These are phyloP conservation scores for Acrobasis suavella DNA, from an alignment of 2,888 invertebrate species.

Conservation along the genomic window DNA sequence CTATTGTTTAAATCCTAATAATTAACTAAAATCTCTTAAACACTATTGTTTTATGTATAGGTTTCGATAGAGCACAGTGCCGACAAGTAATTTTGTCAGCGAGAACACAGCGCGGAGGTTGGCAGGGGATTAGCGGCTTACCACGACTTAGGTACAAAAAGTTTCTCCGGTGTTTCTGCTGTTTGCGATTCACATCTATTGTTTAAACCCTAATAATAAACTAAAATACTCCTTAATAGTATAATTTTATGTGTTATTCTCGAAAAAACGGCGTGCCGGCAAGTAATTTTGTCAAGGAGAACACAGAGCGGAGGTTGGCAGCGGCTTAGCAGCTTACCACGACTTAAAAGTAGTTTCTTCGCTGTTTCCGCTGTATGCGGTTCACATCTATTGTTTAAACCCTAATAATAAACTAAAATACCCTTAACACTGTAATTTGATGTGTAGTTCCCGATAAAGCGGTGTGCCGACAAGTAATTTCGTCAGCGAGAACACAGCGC, in stretches of 20 bases:
- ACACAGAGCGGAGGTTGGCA: conserved; percentile 2
- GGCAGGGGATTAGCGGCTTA: too few species aligned
- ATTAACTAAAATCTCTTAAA: too few species aligned
- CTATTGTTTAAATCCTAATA: not conserved
- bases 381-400: not conserved
- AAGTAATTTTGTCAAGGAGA: conserved; percentile 12
- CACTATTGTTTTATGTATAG: too few species aligned
- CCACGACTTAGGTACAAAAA: too few species aligned
- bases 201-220: not conserved
- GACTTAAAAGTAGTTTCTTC: conserved; percentile 13
- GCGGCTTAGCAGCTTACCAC: conserved; percentile 17
- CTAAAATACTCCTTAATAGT: not conserved
- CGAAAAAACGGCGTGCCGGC: not conserved
- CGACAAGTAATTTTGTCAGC: too few species aligned
- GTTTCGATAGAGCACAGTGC: too few species aligned
- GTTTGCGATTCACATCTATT: not conserved
- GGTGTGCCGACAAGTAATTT: conserved; percentile 5
- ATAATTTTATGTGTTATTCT: not conserved
- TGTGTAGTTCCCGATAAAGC: not conserved
- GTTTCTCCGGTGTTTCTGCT: too few species aligned
- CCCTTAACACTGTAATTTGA: not conserved
- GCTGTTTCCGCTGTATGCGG: not conserved
- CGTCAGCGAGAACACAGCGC: conserved; percentile 12
- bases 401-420: not conserved
- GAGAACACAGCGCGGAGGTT: too few species aligned